phyloP scores from a whole-genome alignment of 2,888 invertebrate genomes.

The Lycophotia porphyrea region DNA sequence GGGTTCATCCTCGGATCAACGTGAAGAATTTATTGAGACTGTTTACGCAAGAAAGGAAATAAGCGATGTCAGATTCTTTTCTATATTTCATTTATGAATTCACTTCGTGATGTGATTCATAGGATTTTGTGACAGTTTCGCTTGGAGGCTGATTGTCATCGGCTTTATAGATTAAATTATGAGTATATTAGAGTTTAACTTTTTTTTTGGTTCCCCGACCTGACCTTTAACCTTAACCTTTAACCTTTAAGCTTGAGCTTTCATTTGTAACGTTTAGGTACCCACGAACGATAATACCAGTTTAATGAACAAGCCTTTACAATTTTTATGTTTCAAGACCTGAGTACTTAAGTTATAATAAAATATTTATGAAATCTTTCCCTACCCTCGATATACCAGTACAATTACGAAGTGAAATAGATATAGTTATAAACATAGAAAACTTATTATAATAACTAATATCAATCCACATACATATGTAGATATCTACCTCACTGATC shows the following conservation, averaged over 20 bases:
- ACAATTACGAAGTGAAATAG: conserved; percentile 11
- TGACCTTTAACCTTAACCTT: conserved; percentile 20
- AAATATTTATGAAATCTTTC: conserved; percentile 7
- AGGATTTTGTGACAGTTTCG: conserved; percentile 35
- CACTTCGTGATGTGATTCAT: conserved; percentile 54
- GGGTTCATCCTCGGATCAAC: conserved; percentile 83
- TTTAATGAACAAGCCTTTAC: conserved; percentile 1
- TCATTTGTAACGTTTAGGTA: conserved; percentile 11
- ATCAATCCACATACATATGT: conserved; percentile 60
- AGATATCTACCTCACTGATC: conserved; percentile 71
- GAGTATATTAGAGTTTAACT: conserved; percentile 5
- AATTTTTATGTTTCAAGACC: conserved; percentile 1
- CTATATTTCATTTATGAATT: conserved; percentile 64
- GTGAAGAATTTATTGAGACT: conserved; percentile 85
- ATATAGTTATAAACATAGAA: conserved; percentile 37
- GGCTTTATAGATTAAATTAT: conserved; percentile 18
- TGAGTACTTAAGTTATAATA: conserved; percentile 13
- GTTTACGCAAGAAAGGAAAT: conserved; percentile 77
- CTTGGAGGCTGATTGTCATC: conserved; percentile 21
- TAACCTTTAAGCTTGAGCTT: conserved; percentile 7
- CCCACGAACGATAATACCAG: conserved; percentile 1
- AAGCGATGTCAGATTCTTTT: conserved; percentile 66
- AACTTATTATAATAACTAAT: conserved; percentile 57
- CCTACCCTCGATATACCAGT: conserved; percentile 9
- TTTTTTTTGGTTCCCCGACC: background rate